Conservation (phyloP, 2,113 vertebrate genomes). For the Tinamus guttatus region DNA sequence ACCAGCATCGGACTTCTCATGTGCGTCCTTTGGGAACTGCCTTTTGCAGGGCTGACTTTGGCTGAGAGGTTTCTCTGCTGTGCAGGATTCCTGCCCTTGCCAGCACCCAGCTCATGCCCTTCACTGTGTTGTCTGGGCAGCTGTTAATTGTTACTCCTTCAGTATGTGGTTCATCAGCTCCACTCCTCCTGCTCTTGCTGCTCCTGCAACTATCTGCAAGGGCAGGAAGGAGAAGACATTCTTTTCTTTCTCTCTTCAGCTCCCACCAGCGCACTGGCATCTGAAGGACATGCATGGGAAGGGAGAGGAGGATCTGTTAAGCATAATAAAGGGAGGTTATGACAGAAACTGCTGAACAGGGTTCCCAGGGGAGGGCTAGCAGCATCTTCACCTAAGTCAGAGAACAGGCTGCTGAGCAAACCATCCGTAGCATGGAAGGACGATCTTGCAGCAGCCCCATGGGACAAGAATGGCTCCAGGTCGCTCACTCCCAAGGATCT, state of each 20-base stretch:
- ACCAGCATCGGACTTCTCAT: background rate
- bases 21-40: background rate
- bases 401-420: background rate
- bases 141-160: background rate
- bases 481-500: background rate
- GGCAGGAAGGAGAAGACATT: background rate
- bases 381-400: conserved; percentile 11
- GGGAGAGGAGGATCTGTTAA: conserved; percentile 23
- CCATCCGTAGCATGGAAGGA: background rate
- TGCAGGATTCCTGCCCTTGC: background rate
- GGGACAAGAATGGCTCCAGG: background rate
- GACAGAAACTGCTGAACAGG: conserved; percentile 28
- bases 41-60: rapidly evolving
- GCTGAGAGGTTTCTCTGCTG: rapidly evolving
- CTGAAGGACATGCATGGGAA: conserved; percentile 5
- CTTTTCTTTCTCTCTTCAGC: background rate
- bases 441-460: background rate
- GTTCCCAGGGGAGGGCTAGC: background rate
- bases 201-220: background rate
- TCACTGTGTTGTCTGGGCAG: background rate
- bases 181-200: background rate
- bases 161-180: background rate
- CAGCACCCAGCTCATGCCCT: background rate
- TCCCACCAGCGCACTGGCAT: background rate
- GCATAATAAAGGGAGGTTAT: conserved; percentile 28